Percentiles rank a stretch among this genome's conserved stretches.
phyloP scores from a whole-genome alignment of 2,113 vertebrate genomes.

The Tricholaema leucomelas region DNA sequence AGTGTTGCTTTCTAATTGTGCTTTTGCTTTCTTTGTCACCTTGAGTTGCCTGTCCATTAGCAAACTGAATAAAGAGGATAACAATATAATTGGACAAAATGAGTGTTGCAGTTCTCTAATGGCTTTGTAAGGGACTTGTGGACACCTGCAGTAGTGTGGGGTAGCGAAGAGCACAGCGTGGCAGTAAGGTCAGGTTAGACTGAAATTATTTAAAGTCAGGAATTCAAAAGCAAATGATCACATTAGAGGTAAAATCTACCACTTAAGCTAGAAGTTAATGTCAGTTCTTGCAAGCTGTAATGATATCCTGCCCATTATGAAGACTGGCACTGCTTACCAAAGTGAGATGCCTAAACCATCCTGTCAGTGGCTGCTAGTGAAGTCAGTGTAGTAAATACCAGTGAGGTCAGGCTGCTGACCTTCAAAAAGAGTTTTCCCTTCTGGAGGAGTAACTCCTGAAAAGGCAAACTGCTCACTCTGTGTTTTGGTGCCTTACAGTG shows the following conservation, averaged over 20 bases:
- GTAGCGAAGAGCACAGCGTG: not conserved
- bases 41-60: not conserved
- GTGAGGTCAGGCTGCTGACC: not conserved
- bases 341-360: not conserved
- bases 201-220: not conserved
- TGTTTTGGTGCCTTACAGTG: not conserved
- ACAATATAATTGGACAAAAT: not conserved
- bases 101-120: not conserved
- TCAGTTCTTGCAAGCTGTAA: not conserved
- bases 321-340: not conserved
- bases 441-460: not conserved
- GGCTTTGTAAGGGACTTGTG: not conserved
- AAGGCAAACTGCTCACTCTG: not conserved
- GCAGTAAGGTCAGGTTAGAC: not conserved
- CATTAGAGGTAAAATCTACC: not conserved
- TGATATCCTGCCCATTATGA: not conserved
- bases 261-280: not conserved
- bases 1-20: accelerated
- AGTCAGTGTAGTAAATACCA: not conserved
- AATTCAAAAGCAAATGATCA: conserved; percentile 3
- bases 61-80: not conserved
- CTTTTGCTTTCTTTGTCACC: not conserved
- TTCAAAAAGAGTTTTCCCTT: not conserved
- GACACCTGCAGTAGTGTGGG: accelerated
- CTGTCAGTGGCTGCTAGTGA: not conserved